phyloP scores from a whole-genome alignment of 2,888 invertebrate genomes.

The Polymixis flavicincta region DNA sequence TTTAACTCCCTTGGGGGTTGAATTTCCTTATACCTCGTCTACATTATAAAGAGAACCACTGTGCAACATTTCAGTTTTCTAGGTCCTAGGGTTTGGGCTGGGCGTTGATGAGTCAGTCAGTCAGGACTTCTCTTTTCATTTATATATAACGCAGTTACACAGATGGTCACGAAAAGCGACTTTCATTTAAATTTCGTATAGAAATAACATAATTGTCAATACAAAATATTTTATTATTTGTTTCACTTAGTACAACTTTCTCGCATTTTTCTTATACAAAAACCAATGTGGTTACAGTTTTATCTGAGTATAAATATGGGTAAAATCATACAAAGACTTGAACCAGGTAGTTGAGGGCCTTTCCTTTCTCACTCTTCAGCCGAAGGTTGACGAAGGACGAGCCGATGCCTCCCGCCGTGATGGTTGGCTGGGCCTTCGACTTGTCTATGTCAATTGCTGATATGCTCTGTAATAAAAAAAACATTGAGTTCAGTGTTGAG shows the following conservation, averaged over 20 bases:
- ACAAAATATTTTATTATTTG: not conserved
- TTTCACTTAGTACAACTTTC: not conserved
- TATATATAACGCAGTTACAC: no score
- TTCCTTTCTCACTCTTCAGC: conserved; percentile 80
- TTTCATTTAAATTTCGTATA: not conserved
- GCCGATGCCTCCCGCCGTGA: conserved; percentile 84
- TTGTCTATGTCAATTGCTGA: conserved; percentile 78
- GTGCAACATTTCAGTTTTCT: no score
- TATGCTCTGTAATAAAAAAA: conserved; percentile 77
- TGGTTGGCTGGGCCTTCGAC: conserved; percentile 71
- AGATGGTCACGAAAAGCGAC: not conserved
- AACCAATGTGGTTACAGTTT: not conserved
- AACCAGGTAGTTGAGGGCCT: conserved; percentile 75
- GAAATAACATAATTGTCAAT: not conserved
- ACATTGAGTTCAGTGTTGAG: not conserved
- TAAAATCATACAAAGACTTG: conserved; percentile 69
- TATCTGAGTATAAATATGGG: not conserved
- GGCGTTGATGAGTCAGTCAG: no score
- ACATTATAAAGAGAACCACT: no score
- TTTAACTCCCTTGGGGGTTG: no score
- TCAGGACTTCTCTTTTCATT: no score
- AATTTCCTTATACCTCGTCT: no score
- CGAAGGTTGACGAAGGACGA: conserved; percentile 80
- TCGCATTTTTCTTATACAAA: not conserved
- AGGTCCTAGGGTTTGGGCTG: no score